Conservation (phyloP, 2,888 invertebrate genomes). For the Xanthia icteritia region DNA sequence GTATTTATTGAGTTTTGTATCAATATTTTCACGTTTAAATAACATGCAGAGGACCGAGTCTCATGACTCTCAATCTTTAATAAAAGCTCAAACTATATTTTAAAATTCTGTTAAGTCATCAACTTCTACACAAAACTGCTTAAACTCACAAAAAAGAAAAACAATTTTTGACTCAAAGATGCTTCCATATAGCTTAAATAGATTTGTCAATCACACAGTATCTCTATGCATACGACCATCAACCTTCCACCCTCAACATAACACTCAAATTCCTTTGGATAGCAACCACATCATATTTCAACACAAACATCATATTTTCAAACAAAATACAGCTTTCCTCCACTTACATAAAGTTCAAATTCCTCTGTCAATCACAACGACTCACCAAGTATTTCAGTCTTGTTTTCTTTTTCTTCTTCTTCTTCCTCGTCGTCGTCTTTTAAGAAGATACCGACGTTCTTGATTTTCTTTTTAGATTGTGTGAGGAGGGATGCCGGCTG, state of each 20-base stretch:
- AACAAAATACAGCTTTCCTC: slow-evolving; percentile 14
- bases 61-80: neutral
- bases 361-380: slow-evolving; percentile 37
- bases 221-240: neutral
- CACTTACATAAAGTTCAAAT: slow-evolving; percentile 16
- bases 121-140: neutral
- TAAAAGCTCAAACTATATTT: neutral
- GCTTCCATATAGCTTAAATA: slow-evolving; percentile 2
- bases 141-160: too few species aligned
- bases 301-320: neutral
- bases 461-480: slow-evolving; percentile 97
- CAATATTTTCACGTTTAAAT: slow-evolving; percentile 16
- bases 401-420: slow-evolving; percentile 94
- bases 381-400: slow-evolving; percentile 93
- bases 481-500: slow-evolving; percentile 96
- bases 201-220: neutral
- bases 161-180: neutral
- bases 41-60: slow-evolving; percentile 12
- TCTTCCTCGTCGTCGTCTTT: slow-evolving; percentile 97
- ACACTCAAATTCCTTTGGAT: slow-evolving; percentile 1
- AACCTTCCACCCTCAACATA: slow-evolving; percentile 1
- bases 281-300: neutral
- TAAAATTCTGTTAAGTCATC: neutral
- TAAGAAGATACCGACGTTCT: slow-evolving; percentile 98
- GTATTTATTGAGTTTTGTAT: slow-evolving; percentile 25